A percentile compares a stretch with the other conserved stretches of the same genome.
These are phyloP conservation scores for Willowsia nigromaculata DNA, from an alignment of 2,888 invertebrate species.

Conservation along the genomic window DNA sequence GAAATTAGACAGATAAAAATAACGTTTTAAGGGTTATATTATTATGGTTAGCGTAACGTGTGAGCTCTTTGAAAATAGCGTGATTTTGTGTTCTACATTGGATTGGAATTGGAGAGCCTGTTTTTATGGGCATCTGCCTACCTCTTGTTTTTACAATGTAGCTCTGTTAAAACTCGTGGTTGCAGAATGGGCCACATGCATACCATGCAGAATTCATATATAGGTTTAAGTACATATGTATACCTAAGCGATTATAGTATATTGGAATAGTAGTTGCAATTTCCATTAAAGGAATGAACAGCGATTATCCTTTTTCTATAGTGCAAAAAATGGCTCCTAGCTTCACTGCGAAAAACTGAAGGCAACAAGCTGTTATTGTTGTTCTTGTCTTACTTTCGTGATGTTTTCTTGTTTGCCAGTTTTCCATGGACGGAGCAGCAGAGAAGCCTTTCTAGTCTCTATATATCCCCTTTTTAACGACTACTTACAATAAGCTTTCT, in stretches of 20 bases:
- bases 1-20: background rate
- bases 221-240: no score
- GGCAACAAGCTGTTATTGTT: constrained; percentile 48
- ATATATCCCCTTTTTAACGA: constrained; percentile 12
- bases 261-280: constrained; percentile 3
- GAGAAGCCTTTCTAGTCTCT: background rate
- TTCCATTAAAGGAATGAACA: constrained; percentile 28
- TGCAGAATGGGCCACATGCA: constrained; percentile 2
- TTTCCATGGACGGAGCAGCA: background rate
- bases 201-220: background rate
- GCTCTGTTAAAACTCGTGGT: background rate
- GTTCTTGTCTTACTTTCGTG: constrained; percentile 8
- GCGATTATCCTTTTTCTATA: constrained; percentile 33
- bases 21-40: background rate
- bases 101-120: background rate
- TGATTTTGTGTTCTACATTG: background rate
- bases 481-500: background rate
- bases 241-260: background rate
- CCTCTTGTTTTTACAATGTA: background rate
- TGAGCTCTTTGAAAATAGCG: background rate
- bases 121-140: background rate
- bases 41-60: background rate
- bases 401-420: constrained; percentile 20
- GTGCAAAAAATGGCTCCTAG: background rate
- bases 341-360: constrained; percentile 5